Percentiles rank a stretch among this genome's conserved stretches.
Evolutionary conservation across 2,797 vertebrate genomes (phyloP).

Genomic region (Xenops minutus): DNA sequence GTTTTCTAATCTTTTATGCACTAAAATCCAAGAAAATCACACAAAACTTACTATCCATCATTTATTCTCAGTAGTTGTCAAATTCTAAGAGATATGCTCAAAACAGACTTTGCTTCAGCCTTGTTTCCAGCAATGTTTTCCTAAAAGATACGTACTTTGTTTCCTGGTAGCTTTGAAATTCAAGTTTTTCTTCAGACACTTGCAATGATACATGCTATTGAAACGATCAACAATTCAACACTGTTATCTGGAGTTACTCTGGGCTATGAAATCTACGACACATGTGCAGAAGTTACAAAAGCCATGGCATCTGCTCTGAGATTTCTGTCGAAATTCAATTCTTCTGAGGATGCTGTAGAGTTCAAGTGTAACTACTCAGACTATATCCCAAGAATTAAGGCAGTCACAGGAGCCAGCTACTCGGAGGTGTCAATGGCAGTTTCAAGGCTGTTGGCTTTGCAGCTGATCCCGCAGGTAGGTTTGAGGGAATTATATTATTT

Average conservation of each 20-base stretch:
- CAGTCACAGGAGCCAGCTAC: conserved; percentile 78
- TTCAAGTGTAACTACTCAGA: conserved; percentile 74
- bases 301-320: conserved; percentile 78
- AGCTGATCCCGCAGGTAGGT: conserved; percentile 86
- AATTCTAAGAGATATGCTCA: neutral
- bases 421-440: conserved; percentile 86
- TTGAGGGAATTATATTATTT: neutral
- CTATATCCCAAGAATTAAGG: conserved; percentile 72
- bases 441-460: conserved; percentile 82
- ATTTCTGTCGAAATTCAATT: conserved; percentile 73
- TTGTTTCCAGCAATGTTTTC: neutral
- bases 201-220: conserved; percentile 86
- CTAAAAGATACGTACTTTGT: neutral
- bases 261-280: conserved; percentile 86
- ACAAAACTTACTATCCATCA: neutral
- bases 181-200: conserved; percentile 75
- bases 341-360: conserved; percentile 54
- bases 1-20: neutral
- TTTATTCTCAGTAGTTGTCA: neutral
- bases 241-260: conserved; percentile 77
- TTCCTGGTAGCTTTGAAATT: conserved; percentile 77
- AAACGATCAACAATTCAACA: conserved; percentile 82
- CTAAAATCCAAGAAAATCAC: neutral
- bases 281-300: conserved; percentile 83
- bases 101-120: neutral